phyloP scores from a whole-genome alignment of 2,113 vertebrate genomes.

The Elephantulus edwardii region DNA sequence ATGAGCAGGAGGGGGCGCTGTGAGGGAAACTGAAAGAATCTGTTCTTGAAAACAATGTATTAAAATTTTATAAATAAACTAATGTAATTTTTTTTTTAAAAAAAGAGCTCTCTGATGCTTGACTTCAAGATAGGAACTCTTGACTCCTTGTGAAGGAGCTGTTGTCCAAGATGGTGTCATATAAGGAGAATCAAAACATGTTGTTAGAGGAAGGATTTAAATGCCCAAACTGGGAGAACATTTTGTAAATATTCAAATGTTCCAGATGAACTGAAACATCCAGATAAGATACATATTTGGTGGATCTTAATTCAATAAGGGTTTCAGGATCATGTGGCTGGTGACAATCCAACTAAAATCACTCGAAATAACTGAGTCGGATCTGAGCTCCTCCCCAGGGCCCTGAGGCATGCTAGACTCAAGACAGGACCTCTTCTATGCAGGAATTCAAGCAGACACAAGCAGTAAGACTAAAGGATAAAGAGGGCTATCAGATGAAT shows the following conservation, averaged over 20 bases:
- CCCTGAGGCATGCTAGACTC: background rate
- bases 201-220: constrained; percentile 55
- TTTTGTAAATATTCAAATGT: constrained; percentile 60
- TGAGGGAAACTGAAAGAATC: too few relatives aligned
- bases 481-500: constrained; percentile 14
- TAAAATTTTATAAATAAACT: too few relatives aligned
- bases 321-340: constrained; percentile 59
- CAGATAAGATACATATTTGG: constrained; percentile 57
- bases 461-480: background rate
- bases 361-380: background rate
- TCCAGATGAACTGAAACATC: constrained; percentile 53
- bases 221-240: constrained; percentile 50
- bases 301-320: constrained; percentile 65
- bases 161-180: constrained; percentile 38
- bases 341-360: constrained; percentile 33
- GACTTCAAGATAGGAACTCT: constrained; percentile 46
- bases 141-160: background rate
- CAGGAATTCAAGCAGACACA: constrained; percentile 22
- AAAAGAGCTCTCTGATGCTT: constrained; percentile 13
- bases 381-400: constrained; percentile 32
- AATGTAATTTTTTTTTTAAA: too few relatives aligned
- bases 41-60: too few relatives aligned
- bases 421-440: background rate
- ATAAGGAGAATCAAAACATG: constrained; percentile 63
- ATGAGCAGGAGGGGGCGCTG: too few relatives aligned